Percentiles rank a stretch among this genome's conserved stretches.
These are phyloP conservation scores for Melanargia galathea DNA, from an alignment of 2,888 invertebrate species.

Conservation along the genomic window DNA sequence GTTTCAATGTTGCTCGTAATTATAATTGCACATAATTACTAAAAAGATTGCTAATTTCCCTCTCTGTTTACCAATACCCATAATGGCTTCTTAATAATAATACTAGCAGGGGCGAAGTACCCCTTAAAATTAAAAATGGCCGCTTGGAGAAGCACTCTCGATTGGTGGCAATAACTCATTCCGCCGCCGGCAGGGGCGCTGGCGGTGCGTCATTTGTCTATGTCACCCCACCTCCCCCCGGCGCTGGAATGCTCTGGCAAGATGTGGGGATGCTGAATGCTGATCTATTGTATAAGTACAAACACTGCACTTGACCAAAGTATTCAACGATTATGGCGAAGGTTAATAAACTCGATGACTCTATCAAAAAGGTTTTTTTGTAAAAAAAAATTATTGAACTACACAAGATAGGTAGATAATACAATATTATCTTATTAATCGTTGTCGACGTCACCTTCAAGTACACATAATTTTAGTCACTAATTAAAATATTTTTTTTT, in stretches of 20 bases:
- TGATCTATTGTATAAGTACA: conserved; percentile 40
- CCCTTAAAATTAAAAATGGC: conserved; percentile 82
- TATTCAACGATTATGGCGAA: conserved; percentile 16
- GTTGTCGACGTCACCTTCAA: no score
- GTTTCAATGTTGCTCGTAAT: no score
- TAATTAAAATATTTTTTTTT: no score
- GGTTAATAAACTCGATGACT: background rate
- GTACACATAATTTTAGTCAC: no score
- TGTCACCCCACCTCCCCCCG: conserved; percentile 67
- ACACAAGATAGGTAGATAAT: no score
- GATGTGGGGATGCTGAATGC: conserved; percentile 55
- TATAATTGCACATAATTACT: background rate
- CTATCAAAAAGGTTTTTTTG: background rate
- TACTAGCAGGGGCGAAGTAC: conserved; percentile 67
- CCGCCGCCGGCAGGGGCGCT: conserved; percentile 70
- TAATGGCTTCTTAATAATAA: conserved; percentile 57
- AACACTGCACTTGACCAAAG: conserved; percentile 33
- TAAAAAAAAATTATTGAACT: no score
- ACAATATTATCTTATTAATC: no score
- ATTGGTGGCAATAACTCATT: conserved; percentile 78
- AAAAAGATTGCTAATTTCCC: conserved; percentile 21
- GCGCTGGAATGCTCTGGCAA: conserved; percentile 66
- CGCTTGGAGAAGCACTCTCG: conserved; percentile 72
- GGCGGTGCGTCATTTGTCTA: conserved; percentile 75
- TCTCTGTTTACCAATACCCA: conserved; percentile 20